A percentile compares a stretch with the other conserved stretches of the same genome.
These are phyloP conservation scores for Pectinophora gossypiella DNA, from an alignment of 1,140 invertebrate genomes.

Conservation along the genomic window DNA sequence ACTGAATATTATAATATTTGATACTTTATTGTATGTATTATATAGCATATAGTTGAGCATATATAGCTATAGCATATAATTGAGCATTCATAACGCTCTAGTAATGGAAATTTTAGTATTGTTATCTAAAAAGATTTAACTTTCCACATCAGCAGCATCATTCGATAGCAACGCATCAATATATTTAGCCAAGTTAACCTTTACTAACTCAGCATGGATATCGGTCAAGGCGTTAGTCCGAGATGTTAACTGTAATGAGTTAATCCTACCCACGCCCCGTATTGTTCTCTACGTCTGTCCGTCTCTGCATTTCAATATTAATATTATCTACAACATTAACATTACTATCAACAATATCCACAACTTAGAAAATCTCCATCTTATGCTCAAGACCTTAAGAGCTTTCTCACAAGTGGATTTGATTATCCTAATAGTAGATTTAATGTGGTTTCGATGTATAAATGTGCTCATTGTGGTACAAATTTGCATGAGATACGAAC, in stretches of 20 bases:
- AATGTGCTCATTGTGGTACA: background rate
- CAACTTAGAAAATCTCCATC: background rate
- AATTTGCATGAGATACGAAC: slow-evolving; percentile 4
- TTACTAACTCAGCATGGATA: background rate
- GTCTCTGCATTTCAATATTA: slow-evolving; percentile 1
- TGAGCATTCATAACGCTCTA: no score
- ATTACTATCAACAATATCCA: background rate
- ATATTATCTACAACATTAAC: background rate
- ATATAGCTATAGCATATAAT: no score
- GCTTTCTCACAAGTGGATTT: background rate
- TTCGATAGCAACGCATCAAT: no score
- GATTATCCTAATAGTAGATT: background rate
- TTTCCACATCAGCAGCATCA: no score
- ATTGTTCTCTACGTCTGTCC: background rate
- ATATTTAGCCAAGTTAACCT: background rate
- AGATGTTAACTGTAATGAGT: slow-evolving; percentile 2
- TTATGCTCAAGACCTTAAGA: background rate
- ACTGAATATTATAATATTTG: no score
- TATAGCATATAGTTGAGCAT: no score
- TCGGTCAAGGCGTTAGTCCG: background rate
- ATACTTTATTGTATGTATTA: no score
- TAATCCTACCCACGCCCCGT: background rate
- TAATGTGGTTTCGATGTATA: background rate
- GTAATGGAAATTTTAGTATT: no score
- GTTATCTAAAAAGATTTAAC: no score